Evolutionary conservation across 2,797 vertebrate genomes (phyloP).

Genomic region (Acrossocheilus wenchowensis): DNA sequence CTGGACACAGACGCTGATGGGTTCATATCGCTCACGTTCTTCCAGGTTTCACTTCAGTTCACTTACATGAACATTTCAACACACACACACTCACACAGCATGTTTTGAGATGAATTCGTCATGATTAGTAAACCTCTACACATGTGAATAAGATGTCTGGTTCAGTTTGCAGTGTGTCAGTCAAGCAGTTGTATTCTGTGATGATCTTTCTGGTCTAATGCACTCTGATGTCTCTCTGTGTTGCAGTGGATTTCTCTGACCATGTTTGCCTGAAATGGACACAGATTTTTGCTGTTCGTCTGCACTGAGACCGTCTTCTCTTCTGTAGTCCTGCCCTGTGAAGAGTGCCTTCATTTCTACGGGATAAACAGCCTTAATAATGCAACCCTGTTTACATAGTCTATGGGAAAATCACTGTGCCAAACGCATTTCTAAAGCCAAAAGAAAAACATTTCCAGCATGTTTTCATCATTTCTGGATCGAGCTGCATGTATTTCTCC

Average conservation of each 20-base stretch:
- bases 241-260: constrained; percentile 90
- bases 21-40: constrained; percentile 82
- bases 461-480: neutral
- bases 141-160: neutral
- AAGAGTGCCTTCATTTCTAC: constrained; percentile 71
- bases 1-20: constrained; percentile 87
- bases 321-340: constrained; percentile 37
- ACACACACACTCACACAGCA: neutral
- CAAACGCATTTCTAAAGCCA: constrained; percentile 6
- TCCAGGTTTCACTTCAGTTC: constrained; percentile 76
- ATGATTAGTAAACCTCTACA: neutral
- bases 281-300: constrained; percentile 45
- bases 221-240: neutral
- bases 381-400: constrained; percentile 4
- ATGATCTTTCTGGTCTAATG: neutral
- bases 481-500: neutral
- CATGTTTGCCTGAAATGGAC: constrained; percentile 85
- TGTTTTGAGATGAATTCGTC: neutral
- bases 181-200: neutral
- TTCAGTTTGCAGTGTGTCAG: neutral
- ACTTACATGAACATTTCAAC: neutral
- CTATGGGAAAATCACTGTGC: neutral
- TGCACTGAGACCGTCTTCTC: constrained; percentile 30
- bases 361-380: neutral
- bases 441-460: neutral